Evolutionary conservation across 2,113 vertebrate species (phyloP).

Genomic region (Romanogobio albipinnatus): DNA sequence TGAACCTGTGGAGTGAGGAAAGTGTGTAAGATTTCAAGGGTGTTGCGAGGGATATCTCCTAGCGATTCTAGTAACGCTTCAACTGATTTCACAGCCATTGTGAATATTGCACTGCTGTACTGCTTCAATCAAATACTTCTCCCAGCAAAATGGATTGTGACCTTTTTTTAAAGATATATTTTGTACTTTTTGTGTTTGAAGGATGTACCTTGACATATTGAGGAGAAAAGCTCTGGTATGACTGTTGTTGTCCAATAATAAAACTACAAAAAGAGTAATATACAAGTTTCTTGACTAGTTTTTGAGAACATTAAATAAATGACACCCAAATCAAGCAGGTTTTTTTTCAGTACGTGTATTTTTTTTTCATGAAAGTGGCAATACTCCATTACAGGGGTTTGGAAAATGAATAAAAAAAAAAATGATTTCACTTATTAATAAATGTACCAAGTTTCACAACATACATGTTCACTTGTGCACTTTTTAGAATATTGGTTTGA

Average conservation of each 20-base stretch:
- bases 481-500: not conserved
- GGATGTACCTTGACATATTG: conserved; percentile 63
- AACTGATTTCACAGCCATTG: conserved; percentile 49
- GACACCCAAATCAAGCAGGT: not conserved
- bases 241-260: conserved; percentile 67
- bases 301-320: not conserved
- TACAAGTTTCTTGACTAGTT: not conserved
- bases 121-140: conserved; percentile 40
- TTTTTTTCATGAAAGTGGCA: too few relatives aligned
- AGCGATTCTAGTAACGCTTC: conserved; percentile 4
- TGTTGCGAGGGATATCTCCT: not conserved
- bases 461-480: not conserved
- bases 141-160: conserved; percentile 17
- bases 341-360: not conserved
- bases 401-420: too few relatives aligned
- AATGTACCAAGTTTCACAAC: not conserved
- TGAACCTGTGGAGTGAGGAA: not conserved
- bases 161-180: conserved; percentile 72
- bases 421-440: not conserved
- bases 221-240: conserved; percentile 53
- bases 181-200: conserved; percentile 69
- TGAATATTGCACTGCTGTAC: conserved; percentile 64
- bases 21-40: conserved; percentile 8
- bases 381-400: too few relatives aligned
- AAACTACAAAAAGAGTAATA: conserved; percentile 56